Conservation (phyloP, 2,888 invertebrate species). For the Calameuta filiformis region DNA sequence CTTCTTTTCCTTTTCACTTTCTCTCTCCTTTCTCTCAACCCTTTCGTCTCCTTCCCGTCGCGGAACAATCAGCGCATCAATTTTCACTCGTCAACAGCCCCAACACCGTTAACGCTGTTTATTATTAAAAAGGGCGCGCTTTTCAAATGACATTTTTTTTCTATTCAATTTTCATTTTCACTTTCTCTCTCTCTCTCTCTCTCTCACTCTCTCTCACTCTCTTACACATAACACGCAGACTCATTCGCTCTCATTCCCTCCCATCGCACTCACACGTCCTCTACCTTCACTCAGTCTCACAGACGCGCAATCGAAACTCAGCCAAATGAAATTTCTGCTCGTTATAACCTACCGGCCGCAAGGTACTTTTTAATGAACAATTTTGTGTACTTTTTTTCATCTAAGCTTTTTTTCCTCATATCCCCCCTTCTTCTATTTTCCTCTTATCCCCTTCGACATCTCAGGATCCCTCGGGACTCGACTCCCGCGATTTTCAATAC, state of each 20-base stretch:
- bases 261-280: no score
- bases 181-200: slow-evolving; percentile 16
- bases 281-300: no score
- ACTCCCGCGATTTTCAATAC: no score
- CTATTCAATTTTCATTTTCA: slow-evolving; percentile 16
- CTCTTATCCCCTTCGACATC: slow-evolving; percentile 13
- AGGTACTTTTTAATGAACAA: slow-evolving; percentile 17
- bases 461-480: slow-evolving; percentile 15
- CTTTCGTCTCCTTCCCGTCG: slow-evolving; percentile 13
- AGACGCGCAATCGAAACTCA: no score
- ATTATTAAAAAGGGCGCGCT: no score
- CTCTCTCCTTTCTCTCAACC: slow-evolving; percentile 14
- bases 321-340: no score
- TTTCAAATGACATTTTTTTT: slow-evolving; percentile 12
- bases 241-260: no score
- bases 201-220: slow-evolving; percentile 15
- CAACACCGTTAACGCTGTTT: no score
- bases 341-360: slow-evolving; percentile 14
- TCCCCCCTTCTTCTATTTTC: slow-evolving; percentile 15
- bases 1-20: slow-evolving; percentile 20
- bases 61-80: slow-evolving; percentile 13
- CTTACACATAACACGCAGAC: slow-evolving; percentile 9
- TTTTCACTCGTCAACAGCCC: slow-evolving; percentile 7
- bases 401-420: slow-evolving; percentile 10
- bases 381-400: slow-evolving; percentile 15